A percentile compares a stretch with the other conserved stretches of the same genome.
These are phyloP conservation scores for Chironomus riparius DNA, from an alignment of 2,888 invertebrate species.

Conservation along the genomic window DNA sequence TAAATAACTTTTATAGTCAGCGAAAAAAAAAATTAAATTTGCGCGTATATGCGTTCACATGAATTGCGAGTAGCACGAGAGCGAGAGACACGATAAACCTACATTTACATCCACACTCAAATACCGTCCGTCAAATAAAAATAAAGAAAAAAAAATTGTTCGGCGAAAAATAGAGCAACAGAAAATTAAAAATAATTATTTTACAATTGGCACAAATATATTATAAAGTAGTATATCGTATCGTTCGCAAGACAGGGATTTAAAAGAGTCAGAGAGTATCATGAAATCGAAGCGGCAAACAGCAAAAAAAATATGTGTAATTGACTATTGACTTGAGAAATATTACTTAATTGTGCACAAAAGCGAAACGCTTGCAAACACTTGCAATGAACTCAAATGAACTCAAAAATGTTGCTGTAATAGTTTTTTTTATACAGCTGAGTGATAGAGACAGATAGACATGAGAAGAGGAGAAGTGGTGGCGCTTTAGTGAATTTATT, in stretches of 20 bases:
- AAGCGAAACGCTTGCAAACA: constrained; percentile 21
- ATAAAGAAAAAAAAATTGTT: neutral
- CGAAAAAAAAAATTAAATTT: neutral
- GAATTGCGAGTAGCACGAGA: neutral
- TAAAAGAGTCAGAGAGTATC: neutral
- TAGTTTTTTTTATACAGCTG: neutral
- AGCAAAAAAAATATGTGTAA: neutral
- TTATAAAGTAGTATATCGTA: neutral
- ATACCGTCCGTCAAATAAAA: neutral
- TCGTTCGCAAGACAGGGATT: constrained; percentile 20
- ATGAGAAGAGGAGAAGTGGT: neutral
- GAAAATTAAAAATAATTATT: constrained; percentile 25
- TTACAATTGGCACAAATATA: constrained; percentile 24
- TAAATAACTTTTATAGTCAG: constrained; percentile 6
- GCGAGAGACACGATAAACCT: constrained; percentile 21
- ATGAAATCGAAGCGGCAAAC: neutral
- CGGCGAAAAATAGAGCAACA: constrained; percentile 17
- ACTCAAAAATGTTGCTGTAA: neutral
- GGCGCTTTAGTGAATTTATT: neutral
- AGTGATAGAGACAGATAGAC: neutral
- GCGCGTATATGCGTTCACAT: constrained; percentile 7
- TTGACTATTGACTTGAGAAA: constrained; percentile 12
- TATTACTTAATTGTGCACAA: constrained; percentile 21
- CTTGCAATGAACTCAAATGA: constrained; percentile 25
- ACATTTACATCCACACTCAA: constrained; percentile 2